Evolutionary conservation across 2,888 invertebrate species (phyloP).

Genomic region (Cynaeus angustus): DNA sequence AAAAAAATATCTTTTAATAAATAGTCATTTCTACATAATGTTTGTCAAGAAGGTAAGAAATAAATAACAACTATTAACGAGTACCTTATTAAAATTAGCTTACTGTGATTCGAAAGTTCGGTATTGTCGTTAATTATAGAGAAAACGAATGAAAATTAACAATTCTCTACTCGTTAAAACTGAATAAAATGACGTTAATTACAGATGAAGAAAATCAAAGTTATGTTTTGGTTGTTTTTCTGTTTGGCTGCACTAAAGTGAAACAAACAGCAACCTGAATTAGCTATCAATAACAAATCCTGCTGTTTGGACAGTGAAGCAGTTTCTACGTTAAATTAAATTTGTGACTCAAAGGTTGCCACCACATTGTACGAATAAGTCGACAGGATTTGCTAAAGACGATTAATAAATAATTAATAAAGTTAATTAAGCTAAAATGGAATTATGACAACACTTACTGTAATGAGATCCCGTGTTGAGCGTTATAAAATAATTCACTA

Average conservation of each 20-base stretch:
- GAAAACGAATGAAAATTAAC: too few relatives aligned
- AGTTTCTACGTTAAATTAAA: slow-evolving; percentile 11
- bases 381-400: not conserved
- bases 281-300: not conserved
- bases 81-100: too few relatives aligned
- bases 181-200: too few relatives aligned
- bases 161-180: too few relatives aligned
- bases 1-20: too few relatives aligned
- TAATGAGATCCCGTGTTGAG: slow-evolving; percentile 78
- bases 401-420: not conserved
- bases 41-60: too few relatives aligned
- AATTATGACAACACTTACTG: slow-evolving; percentile 74
- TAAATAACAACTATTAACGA: too few relatives aligned
- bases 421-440: not conserved
- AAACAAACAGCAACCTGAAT: not conserved
- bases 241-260: not conserved
- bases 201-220: not conserved
- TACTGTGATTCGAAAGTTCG: too few relatives aligned
- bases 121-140: too few relatives aligned
- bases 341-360: not conserved
- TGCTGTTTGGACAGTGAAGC: not conserved
- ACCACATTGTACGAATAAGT: not conserved
- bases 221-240: not conserved
- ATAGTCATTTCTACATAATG: too few relatives aligned
- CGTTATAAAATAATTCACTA: slow-evolving; percentile 79